These are phyloP conservation scores for Listronotus oregonensis DNA, from an alignment of 1,140 invertebrate genomes.

Conservation along the genomic window DNA sequence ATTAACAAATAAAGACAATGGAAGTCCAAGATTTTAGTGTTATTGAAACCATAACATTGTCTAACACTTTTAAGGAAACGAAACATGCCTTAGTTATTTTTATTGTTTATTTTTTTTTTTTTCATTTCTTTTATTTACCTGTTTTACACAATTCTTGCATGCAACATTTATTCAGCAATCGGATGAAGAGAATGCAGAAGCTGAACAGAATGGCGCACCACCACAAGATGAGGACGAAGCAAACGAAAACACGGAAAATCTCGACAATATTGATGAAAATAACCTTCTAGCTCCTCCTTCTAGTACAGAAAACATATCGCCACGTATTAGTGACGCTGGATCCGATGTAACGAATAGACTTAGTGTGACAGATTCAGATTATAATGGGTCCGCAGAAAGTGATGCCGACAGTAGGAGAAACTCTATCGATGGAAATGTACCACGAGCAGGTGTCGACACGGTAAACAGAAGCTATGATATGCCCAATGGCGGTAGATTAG, in stretches of 20 bases:
- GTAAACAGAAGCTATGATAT: conserved; percentile 27
- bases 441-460: conserved; percentile 19
- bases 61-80: too few relatives aligned
- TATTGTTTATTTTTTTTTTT: too few relatives aligned
- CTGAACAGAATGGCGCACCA: not conserved
- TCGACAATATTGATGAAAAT: conserved; percentile 19
- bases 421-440: conserved; percentile 36
- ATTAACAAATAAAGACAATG: too few relatives aligned
- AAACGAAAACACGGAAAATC: conserved; percentile 29
- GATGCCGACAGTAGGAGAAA: conserved; percentile 43
- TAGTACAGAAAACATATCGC: conserved; percentile 5
- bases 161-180: conserved; percentile 15
- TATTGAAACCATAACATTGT: too few relatives aligned
- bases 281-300: not conserved
- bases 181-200: conserved; percentile 14
- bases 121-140: not conserved
- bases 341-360: conserved; percentile 21
- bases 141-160: conserved; percentile 15
- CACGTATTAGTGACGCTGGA: conserved; percentile 22
- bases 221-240: not conserved
- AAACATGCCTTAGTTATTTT: too few relatives aligned
- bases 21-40: too few relatives aligned
- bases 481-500: conserved; percentile 19
- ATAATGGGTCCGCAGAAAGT: conserved; percentile 51
- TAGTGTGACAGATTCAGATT: conserved; percentile 48